phyloP scores from a whole-genome alignment of 2,888 invertebrate genomes.

The Aspidapion aeneum region DNA sequence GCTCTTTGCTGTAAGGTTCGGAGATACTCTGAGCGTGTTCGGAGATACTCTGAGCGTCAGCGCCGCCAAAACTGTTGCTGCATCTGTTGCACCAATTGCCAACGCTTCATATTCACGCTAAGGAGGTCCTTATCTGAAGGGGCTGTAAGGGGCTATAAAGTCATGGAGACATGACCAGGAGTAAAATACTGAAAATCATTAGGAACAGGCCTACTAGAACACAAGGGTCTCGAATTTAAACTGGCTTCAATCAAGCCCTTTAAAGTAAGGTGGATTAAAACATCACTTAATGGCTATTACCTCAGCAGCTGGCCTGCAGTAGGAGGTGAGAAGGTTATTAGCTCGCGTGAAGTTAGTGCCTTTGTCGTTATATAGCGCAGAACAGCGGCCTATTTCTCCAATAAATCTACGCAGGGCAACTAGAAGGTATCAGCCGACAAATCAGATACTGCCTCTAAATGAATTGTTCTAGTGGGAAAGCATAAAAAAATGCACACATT shows the following conservation, averaged over 20 bases:
- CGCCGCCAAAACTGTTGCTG: not conserved
- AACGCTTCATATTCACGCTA: slow-evolving; percentile 9
- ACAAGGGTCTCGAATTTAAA: not conserved
- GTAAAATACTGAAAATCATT: slow-evolving; percentile 6
- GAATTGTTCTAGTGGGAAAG: slow-evolving; percentile 2
- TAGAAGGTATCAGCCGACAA: slow-evolving; percentile 1
- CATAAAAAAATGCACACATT: not conserved
- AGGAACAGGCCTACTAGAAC: slow-evolving; percentile 1
- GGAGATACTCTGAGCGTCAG: not conserved
- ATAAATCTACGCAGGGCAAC: slow-evolving; percentile 4
- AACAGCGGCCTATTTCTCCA: slow-evolving; percentile 8
- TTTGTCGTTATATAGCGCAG: slow-evolving; percentile 12
- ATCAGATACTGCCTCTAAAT: slow-evolving; percentile 2
- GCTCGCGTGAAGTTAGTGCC: slow-evolving; percentile 21
- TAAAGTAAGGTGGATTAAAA: not conserved
- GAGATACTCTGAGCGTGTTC: no score
- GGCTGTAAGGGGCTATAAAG: slow-evolving; percentile 2
- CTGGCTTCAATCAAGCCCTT: not conserved
- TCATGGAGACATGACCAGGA: slow-evolving; percentile 3
- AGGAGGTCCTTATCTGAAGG: not conserved
- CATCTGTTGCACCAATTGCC: slow-evolving; percentile 3
- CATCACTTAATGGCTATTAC: slow-evolving; percentile 26
- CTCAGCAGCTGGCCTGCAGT: slow-evolving; percentile 2
- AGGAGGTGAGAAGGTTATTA: not conserved
- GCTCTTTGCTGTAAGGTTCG: not conserved